phyloP scores from a whole-genome alignment of 2,888 invertebrate genomes.

The Alitta virens region DNA sequence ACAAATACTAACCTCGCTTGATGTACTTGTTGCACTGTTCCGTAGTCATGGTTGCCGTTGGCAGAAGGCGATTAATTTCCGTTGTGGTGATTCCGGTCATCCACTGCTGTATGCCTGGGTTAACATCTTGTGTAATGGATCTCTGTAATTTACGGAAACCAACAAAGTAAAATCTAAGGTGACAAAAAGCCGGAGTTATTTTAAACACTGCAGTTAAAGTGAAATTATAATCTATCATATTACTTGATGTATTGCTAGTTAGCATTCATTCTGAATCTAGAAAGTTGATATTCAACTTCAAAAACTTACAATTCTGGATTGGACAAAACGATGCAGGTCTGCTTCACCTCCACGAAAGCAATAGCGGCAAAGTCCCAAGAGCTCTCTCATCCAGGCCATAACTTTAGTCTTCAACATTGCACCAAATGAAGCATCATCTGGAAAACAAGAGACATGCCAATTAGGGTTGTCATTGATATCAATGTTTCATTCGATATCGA shows the following conservation, averaged over 20 bases:
- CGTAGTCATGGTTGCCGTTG: constrained; percentile 35
- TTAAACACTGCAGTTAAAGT: no score
- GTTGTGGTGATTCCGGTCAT: constrained; percentile 44
- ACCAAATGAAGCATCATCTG: constrained; percentile 40
- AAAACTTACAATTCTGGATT: constrained; percentile 53
- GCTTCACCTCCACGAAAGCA: constrained; percentile 55
- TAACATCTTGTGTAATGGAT: constrained; percentile 50
- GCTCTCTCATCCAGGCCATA: constrained; percentile 46
- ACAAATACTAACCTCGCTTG: background rate
- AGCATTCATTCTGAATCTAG: no score
- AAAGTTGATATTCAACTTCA: no score
- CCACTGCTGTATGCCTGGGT: constrained; percentile 56
- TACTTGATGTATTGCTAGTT: no score
- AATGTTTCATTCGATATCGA: no score
- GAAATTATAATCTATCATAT: no score
- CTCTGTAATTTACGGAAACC: background rate
- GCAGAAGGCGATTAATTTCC: constrained; percentile 39
- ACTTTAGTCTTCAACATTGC: constrained; percentile 44
- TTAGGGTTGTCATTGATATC: no score
- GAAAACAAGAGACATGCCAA: no score
- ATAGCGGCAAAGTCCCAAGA: constrained; percentile 50
- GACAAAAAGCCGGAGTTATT: no score
- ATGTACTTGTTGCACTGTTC: constrained; percentile 36
- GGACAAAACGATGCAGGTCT: constrained; percentile 53
- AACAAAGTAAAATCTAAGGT: no score